Conservation (phyloP, 2,888 invertebrate genomes). For the Orchesellides sinensis region DNA sequence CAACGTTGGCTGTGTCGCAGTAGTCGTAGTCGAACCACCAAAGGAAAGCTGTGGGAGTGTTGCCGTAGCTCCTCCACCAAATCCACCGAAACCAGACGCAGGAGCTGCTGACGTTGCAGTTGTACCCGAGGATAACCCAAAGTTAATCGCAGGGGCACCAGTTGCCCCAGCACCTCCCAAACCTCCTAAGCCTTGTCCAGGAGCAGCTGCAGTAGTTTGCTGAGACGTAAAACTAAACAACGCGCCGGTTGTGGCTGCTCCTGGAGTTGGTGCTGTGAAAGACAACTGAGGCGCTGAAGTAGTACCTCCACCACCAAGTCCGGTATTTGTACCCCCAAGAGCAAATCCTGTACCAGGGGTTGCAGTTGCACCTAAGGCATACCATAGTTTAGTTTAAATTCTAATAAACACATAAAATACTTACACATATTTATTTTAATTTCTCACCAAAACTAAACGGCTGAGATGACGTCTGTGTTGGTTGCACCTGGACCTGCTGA, state of each 20-base stretch:
- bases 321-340: neutral
- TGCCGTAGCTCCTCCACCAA: neutral
- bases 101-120: neutral
- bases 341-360: too few relatives aligned
- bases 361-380: too few relatives aligned
- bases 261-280: slow-evolving; percentile 30
- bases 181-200: too few relatives aligned
- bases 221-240: slow-evolving; percentile 30
- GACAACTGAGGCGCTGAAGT: slow-evolving; percentile 31
- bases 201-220: neutral
- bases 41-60: neutral
- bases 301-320: neutral
- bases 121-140: neutral
- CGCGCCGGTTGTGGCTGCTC: slow-evolving; percentile 5
- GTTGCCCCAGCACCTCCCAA: neutral
- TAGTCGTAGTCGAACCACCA: neutral
- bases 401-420: too few relatives aligned
- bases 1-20: neutral
- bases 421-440: too few relatives aligned
- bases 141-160: neutral
- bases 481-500: too few relatives aligned
- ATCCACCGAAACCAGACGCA: neutral
- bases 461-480: too few relatives aligned
- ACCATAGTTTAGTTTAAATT: too few relatives aligned
- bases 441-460: too few relatives aligned